Percentiles rank a stretch among this genome's conserved stretches.
Conservation (phyloP, 2,797 vertebrate species). For the Sorex maritimensis region DNA sequence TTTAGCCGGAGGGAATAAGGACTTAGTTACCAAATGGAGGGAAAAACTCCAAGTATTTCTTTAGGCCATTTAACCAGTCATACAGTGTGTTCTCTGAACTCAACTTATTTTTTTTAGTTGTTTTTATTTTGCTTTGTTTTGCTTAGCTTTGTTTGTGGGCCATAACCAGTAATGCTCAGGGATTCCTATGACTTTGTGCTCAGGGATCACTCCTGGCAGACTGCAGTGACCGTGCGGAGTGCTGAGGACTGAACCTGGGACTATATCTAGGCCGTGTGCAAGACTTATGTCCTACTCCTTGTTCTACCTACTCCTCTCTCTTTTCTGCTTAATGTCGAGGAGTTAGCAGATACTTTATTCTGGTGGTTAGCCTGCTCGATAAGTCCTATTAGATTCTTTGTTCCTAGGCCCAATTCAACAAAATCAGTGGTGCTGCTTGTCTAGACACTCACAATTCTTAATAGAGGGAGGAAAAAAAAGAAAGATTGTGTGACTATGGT, state of each 20-base stretch:
- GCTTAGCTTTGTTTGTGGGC: no score
- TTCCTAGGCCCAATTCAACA: neutral
- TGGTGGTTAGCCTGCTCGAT: neutral
- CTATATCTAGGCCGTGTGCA: no score
- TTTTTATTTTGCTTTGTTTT: no score
- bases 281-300: no score
- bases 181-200: no score
- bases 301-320: neutral
- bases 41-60: neutral
- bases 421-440: neutral
- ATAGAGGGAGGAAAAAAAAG: neutral
- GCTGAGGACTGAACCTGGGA: no score
- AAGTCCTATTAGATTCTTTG: neutral
- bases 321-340: no score
- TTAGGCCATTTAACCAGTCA: neutral
- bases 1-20: slow-evolving; percentile 18
- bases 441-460: neutral
- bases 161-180: no score
- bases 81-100: neutral
- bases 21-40: slow-evolving; percentile 13
- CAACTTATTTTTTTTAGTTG: no score
- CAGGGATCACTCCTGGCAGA: no score
- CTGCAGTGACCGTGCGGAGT: no score
- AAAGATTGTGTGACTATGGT: neutral
- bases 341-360: neutral